Percentiles rank a stretch among this genome's conserved stretches.
These are phyloP conservation scores for Melopsittacus undulatus DNA, from an alignment of 2,797 vertebrate genomes.

Conservation along the genomic window DNA sequence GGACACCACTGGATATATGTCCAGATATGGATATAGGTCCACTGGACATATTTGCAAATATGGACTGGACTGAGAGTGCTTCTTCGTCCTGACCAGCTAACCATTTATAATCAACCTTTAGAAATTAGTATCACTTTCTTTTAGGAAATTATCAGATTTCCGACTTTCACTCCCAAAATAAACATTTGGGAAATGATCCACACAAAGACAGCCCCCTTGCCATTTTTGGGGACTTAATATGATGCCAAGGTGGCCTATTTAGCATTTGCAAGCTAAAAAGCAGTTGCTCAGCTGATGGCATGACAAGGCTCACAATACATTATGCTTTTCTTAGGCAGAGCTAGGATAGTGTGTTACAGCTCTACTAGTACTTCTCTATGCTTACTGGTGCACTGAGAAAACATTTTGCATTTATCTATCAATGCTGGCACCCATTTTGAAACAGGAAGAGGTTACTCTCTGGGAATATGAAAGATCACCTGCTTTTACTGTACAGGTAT, in stretches of 20 bases:
- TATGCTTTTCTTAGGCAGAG: not conserved
- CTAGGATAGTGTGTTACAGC: fast-evolving
- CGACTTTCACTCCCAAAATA: not conserved
- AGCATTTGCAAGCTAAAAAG: not conserved
- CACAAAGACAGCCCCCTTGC: not conserved
- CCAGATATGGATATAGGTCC: not conserved
- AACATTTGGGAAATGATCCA: not conserved
- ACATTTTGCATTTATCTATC: slow-evolving; percentile 8
- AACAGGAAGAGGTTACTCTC: not conserved
- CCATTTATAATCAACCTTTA: not conserved
- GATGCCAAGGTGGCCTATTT: not conserved
- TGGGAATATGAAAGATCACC: not conserved
- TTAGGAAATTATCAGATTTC: not conserved
- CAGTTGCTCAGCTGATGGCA: not conserved
- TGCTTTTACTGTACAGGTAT: not conserved
- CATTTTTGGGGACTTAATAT: not conserved
- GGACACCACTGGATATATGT: no score
- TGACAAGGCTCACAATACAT: not conserved
- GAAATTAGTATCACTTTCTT: not conserved
- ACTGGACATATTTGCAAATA: fast-evolving
- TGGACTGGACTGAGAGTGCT: not conserved
- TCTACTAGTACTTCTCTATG: not conserved
- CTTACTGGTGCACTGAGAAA: not conserved
- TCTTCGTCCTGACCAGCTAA: not conserved
- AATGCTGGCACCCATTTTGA: not conserved